These are phyloP conservation scores for Popillia japonica DNA, from an alignment of 1,140 invertebrate genomes.

Conservation along the genomic window DNA sequence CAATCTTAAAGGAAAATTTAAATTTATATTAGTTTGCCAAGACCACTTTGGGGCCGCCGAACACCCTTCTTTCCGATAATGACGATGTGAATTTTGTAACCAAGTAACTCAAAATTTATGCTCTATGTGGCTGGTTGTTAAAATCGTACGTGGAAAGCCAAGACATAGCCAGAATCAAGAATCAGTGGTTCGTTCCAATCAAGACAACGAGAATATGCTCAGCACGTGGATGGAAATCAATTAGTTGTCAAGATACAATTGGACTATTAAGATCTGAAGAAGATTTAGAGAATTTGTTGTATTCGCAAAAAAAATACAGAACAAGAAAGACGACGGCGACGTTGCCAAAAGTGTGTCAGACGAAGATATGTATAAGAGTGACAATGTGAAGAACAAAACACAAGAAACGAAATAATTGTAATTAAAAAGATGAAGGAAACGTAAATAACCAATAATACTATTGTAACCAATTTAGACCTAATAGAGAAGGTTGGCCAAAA, in stretches of 20 bases:
- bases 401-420: conserved; percentile 37
- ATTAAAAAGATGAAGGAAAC: conserved; percentile 36
- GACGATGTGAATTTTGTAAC: conserved; percentile 59
- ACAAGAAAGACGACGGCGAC: conserved; percentile 25
- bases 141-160: conserved; percentile 56
- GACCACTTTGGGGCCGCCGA: conserved; percentile 56
- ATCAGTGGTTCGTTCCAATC: conserved; percentile 56
- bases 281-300: conserved; percentile 40
- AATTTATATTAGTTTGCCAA: conserved; percentile 58
- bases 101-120: conserved; percentile 53
- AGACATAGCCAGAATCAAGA: conserved; percentile 52
- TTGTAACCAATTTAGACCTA: conserved; percentile 39
- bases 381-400: conserved; percentile 36
- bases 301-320: conserved; percentile 36
- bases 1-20: conserved; percentile 52
- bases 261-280: conserved; percentile 32
- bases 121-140: conserved; percentile 54
- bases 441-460: conserved; percentile 38
- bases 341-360: conserved; percentile 24
- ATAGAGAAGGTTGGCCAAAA: conserved; percentile 39
- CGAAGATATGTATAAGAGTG: conserved; percentile 32
- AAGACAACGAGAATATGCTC: conserved; percentile 58
- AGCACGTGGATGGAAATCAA: conserved; percentile 54
- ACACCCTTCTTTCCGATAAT: conserved; percentile 58
- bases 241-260: conserved; percentile 37